Conservation (phyloP, 2,797 vertebrate species). For the Gymnopithys bicolor region DNA sequence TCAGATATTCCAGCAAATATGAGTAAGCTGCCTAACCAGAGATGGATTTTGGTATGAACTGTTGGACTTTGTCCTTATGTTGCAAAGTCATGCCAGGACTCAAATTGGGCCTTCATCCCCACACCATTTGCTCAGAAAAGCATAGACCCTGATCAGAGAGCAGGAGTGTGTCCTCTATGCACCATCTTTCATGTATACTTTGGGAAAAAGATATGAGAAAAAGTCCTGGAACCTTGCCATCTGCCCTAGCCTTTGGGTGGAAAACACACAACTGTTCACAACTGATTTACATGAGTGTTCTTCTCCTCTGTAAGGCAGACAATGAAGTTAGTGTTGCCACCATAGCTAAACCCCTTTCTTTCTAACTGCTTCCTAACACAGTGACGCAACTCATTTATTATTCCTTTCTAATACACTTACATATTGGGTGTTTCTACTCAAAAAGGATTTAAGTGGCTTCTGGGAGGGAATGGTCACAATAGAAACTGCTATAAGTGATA, state of each 20-base stretch:
- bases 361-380: background rate
- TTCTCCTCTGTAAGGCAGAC: background rate
- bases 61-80: background rate
- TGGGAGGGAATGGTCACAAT: background rate
- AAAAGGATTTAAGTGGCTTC: background rate
- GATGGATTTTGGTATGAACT: background rate
- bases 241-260: background rate
- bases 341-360: background rate
- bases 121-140: background rate
- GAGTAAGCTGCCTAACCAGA: background rate
- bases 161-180: accelerated
- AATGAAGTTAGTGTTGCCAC: background rate
- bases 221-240: background rate
- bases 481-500: background rate
- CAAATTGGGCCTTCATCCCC: background rate
- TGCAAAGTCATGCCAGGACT: background rate
- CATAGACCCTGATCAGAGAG: background rate
- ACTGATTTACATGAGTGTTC: background rate
- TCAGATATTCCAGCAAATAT: background rate
- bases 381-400: background rate
- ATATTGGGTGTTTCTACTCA: background rate
- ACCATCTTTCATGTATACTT: background rate
- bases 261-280: background rate
- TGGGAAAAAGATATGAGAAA: background rate
- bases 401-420: background rate